phyloP scores from a whole-genome alignment of 2,888 invertebrate genomes.

The Melitaea athalia region DNA sequence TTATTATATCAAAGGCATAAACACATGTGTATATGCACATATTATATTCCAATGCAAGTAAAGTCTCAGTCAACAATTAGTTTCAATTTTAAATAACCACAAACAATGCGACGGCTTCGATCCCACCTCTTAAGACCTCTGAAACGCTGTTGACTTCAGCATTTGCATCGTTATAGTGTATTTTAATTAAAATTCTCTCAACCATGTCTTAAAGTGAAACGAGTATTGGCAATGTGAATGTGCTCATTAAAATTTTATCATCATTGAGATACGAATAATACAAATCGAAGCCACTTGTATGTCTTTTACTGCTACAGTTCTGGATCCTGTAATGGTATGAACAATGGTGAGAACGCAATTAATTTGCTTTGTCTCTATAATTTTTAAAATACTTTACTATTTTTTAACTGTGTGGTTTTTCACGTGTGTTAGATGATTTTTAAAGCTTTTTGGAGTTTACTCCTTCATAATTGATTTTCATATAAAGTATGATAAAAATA shows the following conservation, averaged over 20 bases:
- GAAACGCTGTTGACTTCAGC: conserved; percentile 21
- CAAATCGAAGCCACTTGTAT: neutral
- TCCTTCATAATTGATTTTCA: no score
- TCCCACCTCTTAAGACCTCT: conserved; percentile 19
- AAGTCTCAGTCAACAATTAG: no score
- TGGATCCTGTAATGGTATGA: neutral
- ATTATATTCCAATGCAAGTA: no score
- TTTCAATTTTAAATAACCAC: conserved; percentile 18
- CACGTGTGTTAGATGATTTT: no score
- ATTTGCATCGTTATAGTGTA: conserved; percentile 26
- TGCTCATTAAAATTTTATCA: conserved; percentile 25
- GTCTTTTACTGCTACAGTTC: neutral
- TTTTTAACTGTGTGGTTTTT: no score
- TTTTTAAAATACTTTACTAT: no score
- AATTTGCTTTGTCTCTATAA: neutral
- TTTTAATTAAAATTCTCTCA: conserved; percentile 30
- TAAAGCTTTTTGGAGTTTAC: no score
- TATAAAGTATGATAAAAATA: no score
- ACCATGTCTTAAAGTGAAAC: conserved; percentile 25
- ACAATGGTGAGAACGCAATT: neutral
- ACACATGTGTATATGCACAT: no score
- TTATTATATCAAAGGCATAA: no score
- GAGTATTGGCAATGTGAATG: conserved; percentile 19
- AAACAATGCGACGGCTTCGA: conserved; percentile 16
- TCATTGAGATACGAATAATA: conserved; percentile 16